Evolutionary conservation across 2,113 vertebrate species (phyloP).

Genomic region (Silurus asotus): DNA sequence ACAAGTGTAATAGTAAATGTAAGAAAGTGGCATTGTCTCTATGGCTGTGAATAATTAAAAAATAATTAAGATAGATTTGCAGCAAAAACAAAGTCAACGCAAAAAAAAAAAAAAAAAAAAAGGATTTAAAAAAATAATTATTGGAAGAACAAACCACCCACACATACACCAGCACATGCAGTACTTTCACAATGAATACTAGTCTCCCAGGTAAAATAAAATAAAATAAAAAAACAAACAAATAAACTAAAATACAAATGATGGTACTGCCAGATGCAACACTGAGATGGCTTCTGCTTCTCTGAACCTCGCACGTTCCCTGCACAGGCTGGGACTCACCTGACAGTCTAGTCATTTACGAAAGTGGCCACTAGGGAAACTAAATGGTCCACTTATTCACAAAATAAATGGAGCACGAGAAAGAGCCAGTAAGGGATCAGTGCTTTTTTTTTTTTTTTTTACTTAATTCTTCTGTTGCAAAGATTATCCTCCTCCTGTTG

Average conservation of each 20-base stretch:
- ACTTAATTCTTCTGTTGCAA: neutral
- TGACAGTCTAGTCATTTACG: neutral
- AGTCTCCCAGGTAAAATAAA: conserved; percentile 56
- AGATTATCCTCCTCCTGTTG: neutral
- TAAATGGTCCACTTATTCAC: neutral
- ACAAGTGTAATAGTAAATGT: neutral
- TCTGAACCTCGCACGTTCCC: conserved; percentile 33
- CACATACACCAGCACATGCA: conserved; percentile 18
- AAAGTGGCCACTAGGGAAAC: neutral
- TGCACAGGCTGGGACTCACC: conserved; percentile 22
- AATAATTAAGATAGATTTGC: neutral
- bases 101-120: neutral
- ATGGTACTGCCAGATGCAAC: conserved; percentile 43
- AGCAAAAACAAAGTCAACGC: neutral
- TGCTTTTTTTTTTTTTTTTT: neutral
- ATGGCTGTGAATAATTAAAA: conserved; percentile 23
- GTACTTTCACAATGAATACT: conserved; percentile 21
- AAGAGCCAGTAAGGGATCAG: conserved; percentile 1
- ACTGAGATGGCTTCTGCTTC: conserved; percentile 46
- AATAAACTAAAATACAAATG: conserved; percentile 5
- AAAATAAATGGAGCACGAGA: neutral
- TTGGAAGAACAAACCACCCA: neutral
- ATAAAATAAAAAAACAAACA: conserved; percentile 50
- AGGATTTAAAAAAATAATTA: neutral
- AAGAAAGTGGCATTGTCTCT: neutral